A percentile compares a stretch with the other conserved stretches of the same genome.
Conservation (phyloP, 2,888 invertebrate species). For the Scaptomyza parva region DNA sequence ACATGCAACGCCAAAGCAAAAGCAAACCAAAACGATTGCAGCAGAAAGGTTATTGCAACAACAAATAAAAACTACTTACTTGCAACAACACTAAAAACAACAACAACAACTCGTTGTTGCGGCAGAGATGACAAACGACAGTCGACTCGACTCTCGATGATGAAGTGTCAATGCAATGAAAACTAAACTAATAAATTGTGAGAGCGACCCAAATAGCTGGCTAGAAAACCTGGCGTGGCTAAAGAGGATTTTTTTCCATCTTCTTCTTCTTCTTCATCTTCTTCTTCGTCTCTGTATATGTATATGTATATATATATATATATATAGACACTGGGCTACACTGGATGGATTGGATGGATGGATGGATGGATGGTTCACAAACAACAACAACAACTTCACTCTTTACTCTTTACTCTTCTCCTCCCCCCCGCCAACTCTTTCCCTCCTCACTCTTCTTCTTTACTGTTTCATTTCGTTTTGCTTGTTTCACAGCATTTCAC, state of each 20-base stretch:
- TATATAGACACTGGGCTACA: conserved; percentile 44
- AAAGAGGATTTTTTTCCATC: conserved; percentile 78
- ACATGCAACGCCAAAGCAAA: conserved; percentile 16
- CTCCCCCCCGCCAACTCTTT: no score
- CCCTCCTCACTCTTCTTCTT: neutral
- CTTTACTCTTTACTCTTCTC: no score
- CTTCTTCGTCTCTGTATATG: no score
- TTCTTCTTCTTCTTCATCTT: no score
- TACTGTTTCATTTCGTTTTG: neutral
- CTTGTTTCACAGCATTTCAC: neutral
- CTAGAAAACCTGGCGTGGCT: conserved; percentile 77
- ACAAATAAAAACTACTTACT: conserved; percentile 10
- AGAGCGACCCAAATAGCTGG: conserved; percentile 80
- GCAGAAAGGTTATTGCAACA: conserved; percentile 63
- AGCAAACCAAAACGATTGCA: conserved; percentile 36
- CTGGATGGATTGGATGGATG: no score
- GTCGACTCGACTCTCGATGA: conserved; percentile 74
- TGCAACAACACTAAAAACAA: conserved; percentile 20
- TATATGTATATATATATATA: no score
- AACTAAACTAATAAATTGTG: conserved; percentile 81
- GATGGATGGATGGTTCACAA: no score
- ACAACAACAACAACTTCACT: no score
- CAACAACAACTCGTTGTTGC: conserved; percentile 36
- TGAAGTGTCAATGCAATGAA: conserved; percentile 81
- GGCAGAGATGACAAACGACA: conserved; percentile 78